phyloP scores from a whole-genome alignment of 2,113 vertebrate species.

The Pachycephala philippinensis region DNA sequence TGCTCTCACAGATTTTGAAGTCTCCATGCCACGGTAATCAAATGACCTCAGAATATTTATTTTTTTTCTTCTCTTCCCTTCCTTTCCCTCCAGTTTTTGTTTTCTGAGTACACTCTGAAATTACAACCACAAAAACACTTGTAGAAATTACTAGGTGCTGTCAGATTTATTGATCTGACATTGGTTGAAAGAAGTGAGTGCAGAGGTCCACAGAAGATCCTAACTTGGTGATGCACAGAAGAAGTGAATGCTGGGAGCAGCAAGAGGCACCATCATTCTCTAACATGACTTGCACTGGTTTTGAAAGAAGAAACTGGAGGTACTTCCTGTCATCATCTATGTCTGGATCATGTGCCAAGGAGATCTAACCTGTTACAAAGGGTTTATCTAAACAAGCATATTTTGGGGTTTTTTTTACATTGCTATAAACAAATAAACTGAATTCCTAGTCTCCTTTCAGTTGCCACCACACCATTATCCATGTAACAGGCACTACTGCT shows the following conservation, averaged over 20 bases:
- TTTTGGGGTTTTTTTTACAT: neutral
- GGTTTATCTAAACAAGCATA: neutral
- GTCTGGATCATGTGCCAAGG: neutral
- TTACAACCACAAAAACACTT: neutral
- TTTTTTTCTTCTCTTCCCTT: neutral
- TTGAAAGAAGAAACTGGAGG: neutral
- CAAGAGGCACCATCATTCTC: neutral
- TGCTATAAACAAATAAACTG: neutral
- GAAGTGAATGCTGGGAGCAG: neutral
- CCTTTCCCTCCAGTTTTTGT: neutral
- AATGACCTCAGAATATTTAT: neutral
- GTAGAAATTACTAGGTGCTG: neutral
- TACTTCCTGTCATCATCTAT: neutral
- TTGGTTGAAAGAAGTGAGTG: accelerated
- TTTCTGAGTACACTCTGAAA: neutral
- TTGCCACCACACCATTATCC: neutral
- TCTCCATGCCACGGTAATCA: neutral
- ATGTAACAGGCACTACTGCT: neutral
- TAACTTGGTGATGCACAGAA: neutral
- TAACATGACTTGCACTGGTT: neutral
- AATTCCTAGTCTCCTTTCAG: neutral
- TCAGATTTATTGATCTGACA: neutral
- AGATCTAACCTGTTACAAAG: neutral
- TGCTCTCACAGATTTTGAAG: neutral
- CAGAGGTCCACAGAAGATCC: neutral